Evolutionary conservation across 1,140 invertebrate genomes (phyloP), one percentile per base, ranked within the genome.

Genomic region (Drosophila orosa): DNA sequence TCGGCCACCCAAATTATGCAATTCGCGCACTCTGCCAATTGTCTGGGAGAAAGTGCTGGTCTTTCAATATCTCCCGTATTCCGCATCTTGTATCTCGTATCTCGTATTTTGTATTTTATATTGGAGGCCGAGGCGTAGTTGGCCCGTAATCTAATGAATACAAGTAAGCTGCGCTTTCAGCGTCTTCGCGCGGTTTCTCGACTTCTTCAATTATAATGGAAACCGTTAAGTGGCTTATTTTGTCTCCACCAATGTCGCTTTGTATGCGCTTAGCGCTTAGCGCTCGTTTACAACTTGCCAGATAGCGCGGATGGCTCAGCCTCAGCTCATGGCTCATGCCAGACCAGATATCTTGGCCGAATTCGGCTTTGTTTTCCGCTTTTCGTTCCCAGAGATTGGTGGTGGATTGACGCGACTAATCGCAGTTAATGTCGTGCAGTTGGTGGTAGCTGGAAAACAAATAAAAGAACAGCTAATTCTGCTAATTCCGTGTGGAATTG

Each of bases 211-310:
- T 86, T 87, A 77, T 87, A 86, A 86, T 89, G 76, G 78, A 79
- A 63, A 89, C 83, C 83, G 83, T 86, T 86, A 86, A 86, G 80
- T 86, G 83, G 83, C 83, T 86, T 86, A 86, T 87, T 83, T 87
- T 89, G 79, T 83, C 61, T 29, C 24, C 66, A 42, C 5, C 80
- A 67, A 60, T 74, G 77, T 78, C 76, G 62, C 45, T 77, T 77
- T 76, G 63, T 77, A 61, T 77, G 63, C 75, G 76, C 55, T 74
- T 72, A 75, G 58, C 56, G 45, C 63, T 44, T 71, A 74, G 55
- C 60, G 42, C 69, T 45, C 77, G 69, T 39, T 77, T 60, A 77
- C 73, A 56, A 77, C 63, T 79, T 55, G 74, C 15, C 39, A 56
- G 76, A 58, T 67, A 71, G 56, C 58, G 50, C 50, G 45, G 31